phyloP scores from a whole-genome alignment of 2,797 vertebrate species.

The Syngnathus rostellatus region DNA sequence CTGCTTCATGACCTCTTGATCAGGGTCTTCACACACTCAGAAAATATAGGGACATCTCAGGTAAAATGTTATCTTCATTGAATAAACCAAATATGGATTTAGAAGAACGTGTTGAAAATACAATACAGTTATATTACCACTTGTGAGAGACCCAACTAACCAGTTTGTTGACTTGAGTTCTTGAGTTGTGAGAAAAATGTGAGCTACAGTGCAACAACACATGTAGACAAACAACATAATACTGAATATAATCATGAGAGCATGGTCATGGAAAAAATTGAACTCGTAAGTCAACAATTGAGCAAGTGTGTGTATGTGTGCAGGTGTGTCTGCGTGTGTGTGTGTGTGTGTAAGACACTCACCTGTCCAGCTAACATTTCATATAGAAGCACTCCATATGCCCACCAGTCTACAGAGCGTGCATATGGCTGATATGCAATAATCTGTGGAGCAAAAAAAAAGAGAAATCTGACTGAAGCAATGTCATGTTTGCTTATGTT shows the following conservation, averaged over 20 bases:
- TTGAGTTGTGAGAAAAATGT: neutral
- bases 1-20: conserved; percentile 38
- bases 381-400: conserved; percentile 89
- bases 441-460: conserved; percentile 70
- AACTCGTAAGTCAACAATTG: neutral
- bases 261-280: too few relatives aligned
- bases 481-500: neutral
- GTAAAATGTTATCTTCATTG: conserved; percentile 1
- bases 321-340: neutral
- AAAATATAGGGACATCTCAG: neutral
- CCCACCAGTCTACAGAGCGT: conserved; percentile 96
- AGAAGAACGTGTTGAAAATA: neutral
- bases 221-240: too few relatives aligned
- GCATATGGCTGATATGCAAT: conserved; percentile 95
- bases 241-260: too few relatives aligned
- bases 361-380: conserved; percentile 98
- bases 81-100: neutral
- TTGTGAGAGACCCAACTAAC: neutral
- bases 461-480: neutral
- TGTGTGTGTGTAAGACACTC: conserved; percentile 31
- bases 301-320: conserved; percentile 6
- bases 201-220: too few relatives aligned
- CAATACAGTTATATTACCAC: neutral
- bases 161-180: neutral
- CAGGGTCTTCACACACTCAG: conserved; percentile 23